Base-by-base conservation (phyloP, 2,888 invertebrate genomes). In the Himalopsyche tibetana region DNA sequence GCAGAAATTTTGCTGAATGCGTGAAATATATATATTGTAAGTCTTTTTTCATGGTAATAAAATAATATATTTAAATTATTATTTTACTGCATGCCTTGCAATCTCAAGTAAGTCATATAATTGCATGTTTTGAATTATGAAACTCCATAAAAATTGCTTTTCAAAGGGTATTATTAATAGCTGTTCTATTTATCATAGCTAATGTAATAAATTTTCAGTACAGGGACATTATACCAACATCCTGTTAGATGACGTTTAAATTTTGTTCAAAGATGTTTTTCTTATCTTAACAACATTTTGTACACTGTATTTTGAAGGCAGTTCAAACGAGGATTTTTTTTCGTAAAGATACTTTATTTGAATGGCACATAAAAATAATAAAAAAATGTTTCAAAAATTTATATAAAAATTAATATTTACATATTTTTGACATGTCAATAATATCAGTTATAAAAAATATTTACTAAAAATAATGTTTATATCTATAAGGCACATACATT, bases 361-460 rank as follows among this genome's bases (percentile, higher is more conserved):
- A 74, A 74, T 74, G 74, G 74, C 74, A 74, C 74, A 74, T 74
- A 74, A 74, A 74, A 19, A 74, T 38, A 11, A 4, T 69, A 69
- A n/a, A 69, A 28, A 69, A 69, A 19, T 28, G 19, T 36, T 74
- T 74, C 12, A 74, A 74, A 36, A 38, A 11, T 36, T 36, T 36
- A n/a, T 36, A 15, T 36, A 74, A 74, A 74, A 74, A 36, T 38
- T 38, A 74, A 36, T 74, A 74, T 74, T 74, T 74, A 74, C 74
- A 74, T 38, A 38, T 12, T 63, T 63, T 8, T 63, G 28, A 38
- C 36, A 74, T 74, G 38, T 74, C 15, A 15, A 38, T 74, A 38
- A 38, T 36, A 74, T 38, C 69, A 74, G 38, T 3, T 74, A 36
- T 36, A 5, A 69, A 36, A 19, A 36, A 74, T 15, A 51, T 51